Conservation (phyloP, 2,888 invertebrate genomes). For the Lagria hirta region DNA sequence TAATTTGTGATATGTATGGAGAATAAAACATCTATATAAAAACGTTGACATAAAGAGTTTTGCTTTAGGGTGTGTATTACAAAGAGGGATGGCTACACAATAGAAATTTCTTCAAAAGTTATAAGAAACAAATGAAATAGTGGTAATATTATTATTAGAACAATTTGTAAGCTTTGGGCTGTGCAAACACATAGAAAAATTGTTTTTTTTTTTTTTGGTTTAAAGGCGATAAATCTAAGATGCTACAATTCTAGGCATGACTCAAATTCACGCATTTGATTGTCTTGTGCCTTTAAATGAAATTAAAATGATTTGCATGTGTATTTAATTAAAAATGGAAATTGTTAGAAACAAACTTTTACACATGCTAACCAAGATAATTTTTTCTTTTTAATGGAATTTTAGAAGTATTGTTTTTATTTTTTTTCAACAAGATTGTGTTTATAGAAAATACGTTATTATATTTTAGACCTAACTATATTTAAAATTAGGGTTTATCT, state of each 20-base stretch:
- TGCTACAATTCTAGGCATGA: slow-evolving; percentile 44
- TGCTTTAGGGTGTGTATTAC: slow-evolving; percentile 31
- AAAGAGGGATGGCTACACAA: slow-evolving; percentile 37
- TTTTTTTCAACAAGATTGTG: slow-evolving; percentile 35
- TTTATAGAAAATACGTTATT: slow-evolving; percentile 45
- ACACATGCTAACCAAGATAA: slow-evolving; percentile 34
- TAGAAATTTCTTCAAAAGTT: slow-evolving; percentile 23
- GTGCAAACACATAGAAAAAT: slow-evolving; percentile 32
- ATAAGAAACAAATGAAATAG: slow-evolving; percentile 11
- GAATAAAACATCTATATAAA: slow-evolving; percentile 51
- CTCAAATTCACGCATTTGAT: slow-evolving; percentile 51
- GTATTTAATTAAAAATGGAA: slow-evolving; percentile 23
- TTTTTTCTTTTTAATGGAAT: slow-evolving; percentile 22
- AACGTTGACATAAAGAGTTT: slow-evolving; percentile 45
- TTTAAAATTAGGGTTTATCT: slow-evolving; percentile 35
- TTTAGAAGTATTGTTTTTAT: slow-evolving; percentile 27
- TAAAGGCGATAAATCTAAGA: slow-evolving; percentile 33
- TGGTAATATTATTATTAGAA: slow-evolving; percentile 8
- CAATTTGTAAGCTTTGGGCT: slow-evolving; percentile 23
- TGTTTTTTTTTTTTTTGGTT: slow-evolving; percentile 20
- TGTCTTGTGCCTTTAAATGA: slow-evolving; percentile 49
- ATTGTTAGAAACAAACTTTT: slow-evolving; percentile 21
- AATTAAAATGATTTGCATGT: slow-evolving; percentile 36
- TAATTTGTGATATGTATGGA: slow-evolving; percentile 51
- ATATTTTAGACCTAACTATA: slow-evolving; percentile 32